Percentiles rank a stretch among this genome's conserved stretches.
These are phyloP conservation scores for Drosophila pseudoobscura DNA, from an alignment of 1,140 invertebrate genomes.

Conservation along the genomic window DNA sequence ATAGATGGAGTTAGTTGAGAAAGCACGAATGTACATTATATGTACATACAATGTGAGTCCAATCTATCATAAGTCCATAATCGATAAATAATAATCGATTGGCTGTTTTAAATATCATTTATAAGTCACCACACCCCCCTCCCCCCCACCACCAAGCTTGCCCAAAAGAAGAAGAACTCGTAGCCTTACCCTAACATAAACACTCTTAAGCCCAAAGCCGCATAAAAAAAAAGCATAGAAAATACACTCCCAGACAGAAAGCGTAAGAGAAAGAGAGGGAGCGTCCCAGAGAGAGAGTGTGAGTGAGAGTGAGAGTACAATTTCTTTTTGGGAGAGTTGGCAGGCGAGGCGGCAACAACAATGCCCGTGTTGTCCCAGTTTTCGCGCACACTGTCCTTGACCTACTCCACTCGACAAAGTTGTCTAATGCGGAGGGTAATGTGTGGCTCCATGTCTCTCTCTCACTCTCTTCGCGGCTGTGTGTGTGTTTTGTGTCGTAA, in stretches of 20 bases:
- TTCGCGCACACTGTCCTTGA: slow-evolving; percentile 83
- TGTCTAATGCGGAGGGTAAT: slow-evolving; percentile 67
- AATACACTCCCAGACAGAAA: slow-evolving; percentile 22
- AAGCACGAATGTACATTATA: not conserved
- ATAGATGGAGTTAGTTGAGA: slow-evolving; percentile 1
- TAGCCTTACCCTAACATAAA: slow-evolving; percentile 59
- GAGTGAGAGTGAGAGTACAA: not conserved
- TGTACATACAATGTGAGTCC: no score
- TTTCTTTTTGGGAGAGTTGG: slow-evolving; percentile 62
- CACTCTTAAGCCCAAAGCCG: slow-evolving; percentile 37
- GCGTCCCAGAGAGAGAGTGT: slow-evolving; percentile 27
- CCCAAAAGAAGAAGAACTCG: no score
- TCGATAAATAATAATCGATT: slow-evolving; percentile 15
- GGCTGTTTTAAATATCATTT: not conserved
- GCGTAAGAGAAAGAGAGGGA: slow-evolving; percentile 27
- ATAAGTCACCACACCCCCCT: no score
- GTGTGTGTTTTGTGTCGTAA: slow-evolving; percentile 63
- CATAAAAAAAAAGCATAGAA: slow-evolving; percentile 37
- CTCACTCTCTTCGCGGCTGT: slow-evolving; percentile 26
- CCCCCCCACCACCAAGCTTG: no score
- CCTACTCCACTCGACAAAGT: slow-evolving; percentile 82
- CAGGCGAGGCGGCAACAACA: slow-evolving; percentile 63
- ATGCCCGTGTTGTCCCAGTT: slow-evolving; percentile 81
- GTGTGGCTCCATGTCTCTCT: slow-evolving; percentile 43
- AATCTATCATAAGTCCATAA: no score